These are phyloP conservation scores for Isaurus tuberculatus DNA, from an alignment of 92 coral and sea anemone genomes.

Conservation along the genomic window DNA sequence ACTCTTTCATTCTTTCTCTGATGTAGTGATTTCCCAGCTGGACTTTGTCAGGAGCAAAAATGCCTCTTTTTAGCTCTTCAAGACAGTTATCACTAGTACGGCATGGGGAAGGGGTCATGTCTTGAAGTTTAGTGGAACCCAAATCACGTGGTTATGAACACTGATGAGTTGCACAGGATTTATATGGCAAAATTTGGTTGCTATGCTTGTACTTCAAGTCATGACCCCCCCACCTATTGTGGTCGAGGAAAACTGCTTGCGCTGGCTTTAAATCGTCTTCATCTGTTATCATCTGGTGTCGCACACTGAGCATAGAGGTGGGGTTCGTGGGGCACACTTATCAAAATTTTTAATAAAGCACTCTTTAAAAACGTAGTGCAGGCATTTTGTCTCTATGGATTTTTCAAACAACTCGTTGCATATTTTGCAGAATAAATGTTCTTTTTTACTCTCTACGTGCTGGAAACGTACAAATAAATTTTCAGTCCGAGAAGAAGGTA, in stretches of 20 bases:
- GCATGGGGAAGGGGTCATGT: neutral
- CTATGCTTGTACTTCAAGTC: slow-evolving; percentile 15
- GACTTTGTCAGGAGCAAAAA: slow-evolving; percentile 11
- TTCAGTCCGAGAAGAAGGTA: neutral
- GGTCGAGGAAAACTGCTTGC: neutral
- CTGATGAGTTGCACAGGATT: neutral
- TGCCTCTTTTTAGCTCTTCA: slow-evolving; percentile 3
- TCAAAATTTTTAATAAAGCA: neutral
- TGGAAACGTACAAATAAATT: neutral
- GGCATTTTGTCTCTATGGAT: slow-evolving; percentile 21
- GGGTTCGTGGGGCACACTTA: neutral
- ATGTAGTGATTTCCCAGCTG: slow-evolving; percentile 18
- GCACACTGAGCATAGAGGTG: slow-evolving; percentile 2
- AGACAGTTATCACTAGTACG: slow-evolving; percentile 19
- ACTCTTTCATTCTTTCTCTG: neutral
- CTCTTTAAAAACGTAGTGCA: slow-evolving; percentile 8
- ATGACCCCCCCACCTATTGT: neutral
- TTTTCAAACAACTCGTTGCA: neutral
- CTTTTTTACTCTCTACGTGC: neutral
- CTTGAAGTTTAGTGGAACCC: neutral
- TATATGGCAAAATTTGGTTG: neutral
- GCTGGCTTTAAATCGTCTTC: neutral
- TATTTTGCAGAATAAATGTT: neutral
- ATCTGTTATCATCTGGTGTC: neutral
- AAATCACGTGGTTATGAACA: neutral